Percentiles rank a stretch among this genome's conserved stretches.
phyloP scores from a whole-genome alignment of 2,888 invertebrate genomes.

The Poecilus cupreus region DNA sequence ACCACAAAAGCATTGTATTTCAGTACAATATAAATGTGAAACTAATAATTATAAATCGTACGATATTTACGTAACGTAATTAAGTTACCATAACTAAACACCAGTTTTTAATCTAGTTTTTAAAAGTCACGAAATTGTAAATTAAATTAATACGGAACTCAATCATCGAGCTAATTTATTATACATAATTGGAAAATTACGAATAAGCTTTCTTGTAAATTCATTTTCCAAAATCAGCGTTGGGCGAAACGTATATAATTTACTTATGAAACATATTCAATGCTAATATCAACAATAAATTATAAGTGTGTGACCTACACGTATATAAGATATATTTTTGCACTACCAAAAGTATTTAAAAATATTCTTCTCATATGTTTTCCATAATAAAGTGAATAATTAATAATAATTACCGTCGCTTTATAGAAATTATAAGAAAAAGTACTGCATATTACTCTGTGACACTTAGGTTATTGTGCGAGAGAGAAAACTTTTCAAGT shows the following conservation, averaged over 20 bases:
- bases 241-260: background rate
- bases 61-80: constrained; percentile 11
- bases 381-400: too few species aligned
- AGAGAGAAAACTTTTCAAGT: too few species aligned
- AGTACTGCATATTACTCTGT: too few species aligned
- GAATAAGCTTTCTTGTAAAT: background rate
- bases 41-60: constrained; percentile 23
- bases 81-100: constrained; percentile 10
- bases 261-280: too few species aligned
- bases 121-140: constrained; percentile 25
- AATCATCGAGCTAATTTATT: constrained; percentile 11
- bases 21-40: constrained; percentile 9
- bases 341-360: too few species aligned
- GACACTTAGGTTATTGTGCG: too few species aligned
- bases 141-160: constrained; percentile 20
- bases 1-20: background rate
- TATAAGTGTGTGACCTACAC: too few species aligned
- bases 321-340: too few species aligned
- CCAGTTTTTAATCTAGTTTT: constrained; percentile 8
- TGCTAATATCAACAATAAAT: too few species aligned
- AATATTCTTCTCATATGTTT: too few species aligned
- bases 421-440: too few species aligned
- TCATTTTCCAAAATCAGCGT: background rate
- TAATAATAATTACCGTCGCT: too few species aligned
- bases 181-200: background rate